A percentile compares a stretch with the other conserved stretches of the same genome.
These are phyloP conservation scores for Autographa pulchrina DNA, from an alignment of 2,888 invertebrate species.

Conservation along the genomic window DNA sequence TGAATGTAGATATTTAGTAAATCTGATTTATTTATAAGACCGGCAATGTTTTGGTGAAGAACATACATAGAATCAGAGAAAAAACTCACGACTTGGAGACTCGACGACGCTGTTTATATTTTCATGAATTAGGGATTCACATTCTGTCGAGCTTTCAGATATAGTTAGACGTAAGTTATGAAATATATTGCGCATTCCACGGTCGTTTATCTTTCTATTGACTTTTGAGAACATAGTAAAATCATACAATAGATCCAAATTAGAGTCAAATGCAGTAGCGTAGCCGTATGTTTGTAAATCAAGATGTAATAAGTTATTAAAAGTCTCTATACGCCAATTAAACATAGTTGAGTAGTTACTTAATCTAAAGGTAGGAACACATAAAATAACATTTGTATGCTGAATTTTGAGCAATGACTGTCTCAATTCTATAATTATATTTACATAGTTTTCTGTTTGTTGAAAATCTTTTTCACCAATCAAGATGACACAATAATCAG, in stretches of 20 bases:
- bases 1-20: background rate
- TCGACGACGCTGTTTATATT: background rate
- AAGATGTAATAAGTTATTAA: slow-evolving; percentile 7
- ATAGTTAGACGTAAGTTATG: background rate
- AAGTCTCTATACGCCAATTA: background rate
- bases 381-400: slow-evolving; percentile 8
- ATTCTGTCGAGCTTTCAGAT: background rate
- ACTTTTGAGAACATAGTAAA: slow-evolving; percentile 8
- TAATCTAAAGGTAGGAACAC: slow-evolving; percentile 8
- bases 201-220: background rate
- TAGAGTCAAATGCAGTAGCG: slow-evolving; percentile 5
- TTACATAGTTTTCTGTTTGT: slow-evolving; percentile 5
- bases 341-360: slow-evolving; percentile 6
- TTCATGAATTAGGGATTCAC: background rate
- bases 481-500: slow-evolving; percentile 2
- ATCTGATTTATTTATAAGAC: background rate
- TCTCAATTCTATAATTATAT: slow-evolving; percentile 8
- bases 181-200: background rate
- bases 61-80: background rate
- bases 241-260: slow-evolving; percentile 6
- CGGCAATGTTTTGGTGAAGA: background rate
- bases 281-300: slow-evolving; percentile 6
- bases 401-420: slow-evolving; percentile 3
- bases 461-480: slow-evolving; percentile 8
- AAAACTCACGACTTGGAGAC: background rate